Conservation (phyloP, 2,113 vertebrate genomes). For the Hippotragus niger region DNA sequence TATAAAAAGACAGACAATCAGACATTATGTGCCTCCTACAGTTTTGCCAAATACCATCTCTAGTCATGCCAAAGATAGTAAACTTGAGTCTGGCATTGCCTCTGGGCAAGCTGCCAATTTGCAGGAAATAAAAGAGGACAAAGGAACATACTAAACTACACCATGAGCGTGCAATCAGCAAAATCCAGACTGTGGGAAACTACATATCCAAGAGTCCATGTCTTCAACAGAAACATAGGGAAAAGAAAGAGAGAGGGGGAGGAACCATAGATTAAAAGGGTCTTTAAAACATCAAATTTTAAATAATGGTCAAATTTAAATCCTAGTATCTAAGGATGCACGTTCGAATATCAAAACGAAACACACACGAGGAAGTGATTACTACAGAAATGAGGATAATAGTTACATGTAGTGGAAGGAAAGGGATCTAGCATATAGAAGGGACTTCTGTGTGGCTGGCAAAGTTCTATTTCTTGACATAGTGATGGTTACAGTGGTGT, state of each 20-base stretch:
- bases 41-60: neutral
- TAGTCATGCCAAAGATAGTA: neutral
- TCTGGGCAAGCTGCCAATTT: neutral
- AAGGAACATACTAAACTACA: neutral
- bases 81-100: neutral
- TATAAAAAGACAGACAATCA: neutral
- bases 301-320: neutral
- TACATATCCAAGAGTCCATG: neutral
- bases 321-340: neutral
- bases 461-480: neutral
- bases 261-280: neutral
- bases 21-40: neutral
- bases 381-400: neutral
- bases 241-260: neutral
- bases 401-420: neutral
- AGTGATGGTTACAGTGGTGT: neutral
- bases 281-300: neutral
- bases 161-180: neutral
- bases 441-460: neutral
- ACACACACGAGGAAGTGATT: neutral
- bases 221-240: neutral
- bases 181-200: neutral
- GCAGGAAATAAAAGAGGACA: neutral
- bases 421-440: neutral
- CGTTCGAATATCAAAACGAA: neutral